These are phyloP conservation scores for Halcyon malimbica DNA, from an alignment of 2,113 vertebrate genomes.

Conservation along the genomic window DNA sequence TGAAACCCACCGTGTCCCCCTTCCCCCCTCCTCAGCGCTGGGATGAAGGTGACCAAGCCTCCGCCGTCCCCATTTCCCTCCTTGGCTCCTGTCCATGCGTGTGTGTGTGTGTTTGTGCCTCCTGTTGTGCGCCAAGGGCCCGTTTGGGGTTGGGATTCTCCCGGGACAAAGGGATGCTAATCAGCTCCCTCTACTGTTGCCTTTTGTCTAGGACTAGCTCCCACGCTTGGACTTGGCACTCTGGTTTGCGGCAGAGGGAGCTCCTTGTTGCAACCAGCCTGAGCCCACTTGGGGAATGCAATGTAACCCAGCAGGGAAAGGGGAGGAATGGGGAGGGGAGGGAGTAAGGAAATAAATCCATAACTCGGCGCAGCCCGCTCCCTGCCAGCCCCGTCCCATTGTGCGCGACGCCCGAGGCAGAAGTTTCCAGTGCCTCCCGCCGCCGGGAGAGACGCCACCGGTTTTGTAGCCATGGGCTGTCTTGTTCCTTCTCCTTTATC, in stretches of 20 bases:
- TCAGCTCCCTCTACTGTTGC: conserved; percentile 72
- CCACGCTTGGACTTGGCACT: conserved; percentile 70
- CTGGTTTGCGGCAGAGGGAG: conserved; percentile 63
- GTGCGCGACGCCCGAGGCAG: not conserved
- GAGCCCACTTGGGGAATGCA: conserved; percentile 9
- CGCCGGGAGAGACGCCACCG: not conserved
- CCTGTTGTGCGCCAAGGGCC: conserved; percentile 10
- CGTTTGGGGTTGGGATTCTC: conserved; percentile 46
- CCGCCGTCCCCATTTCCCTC: not conserved
- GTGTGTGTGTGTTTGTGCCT: conserved; percentile 21
- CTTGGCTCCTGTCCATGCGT: conserved; percentile 11
- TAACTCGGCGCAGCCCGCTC: not conserved
- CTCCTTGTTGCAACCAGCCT: conserved; percentile 53
- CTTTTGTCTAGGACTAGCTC: conserved; percentile 69
- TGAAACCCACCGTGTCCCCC: not conserved
- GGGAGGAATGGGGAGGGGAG: not conserved
- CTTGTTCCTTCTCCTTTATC: not conserved
- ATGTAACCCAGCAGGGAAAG: conserved; percentile 21
- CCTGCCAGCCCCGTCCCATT: not conserved
- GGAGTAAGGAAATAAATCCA: conserved; percentile 22
- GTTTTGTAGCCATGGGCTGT: conserved; percentile 27
- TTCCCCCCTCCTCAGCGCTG: not conserved
- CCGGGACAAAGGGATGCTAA: conserved; percentile 73
- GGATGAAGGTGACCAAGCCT: not conserved
- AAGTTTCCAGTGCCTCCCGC: conserved; percentile 10